phyloP scores from a whole-genome alignment of 2,888 invertebrate species.

The Dastarcus helophoroides region DNA sequence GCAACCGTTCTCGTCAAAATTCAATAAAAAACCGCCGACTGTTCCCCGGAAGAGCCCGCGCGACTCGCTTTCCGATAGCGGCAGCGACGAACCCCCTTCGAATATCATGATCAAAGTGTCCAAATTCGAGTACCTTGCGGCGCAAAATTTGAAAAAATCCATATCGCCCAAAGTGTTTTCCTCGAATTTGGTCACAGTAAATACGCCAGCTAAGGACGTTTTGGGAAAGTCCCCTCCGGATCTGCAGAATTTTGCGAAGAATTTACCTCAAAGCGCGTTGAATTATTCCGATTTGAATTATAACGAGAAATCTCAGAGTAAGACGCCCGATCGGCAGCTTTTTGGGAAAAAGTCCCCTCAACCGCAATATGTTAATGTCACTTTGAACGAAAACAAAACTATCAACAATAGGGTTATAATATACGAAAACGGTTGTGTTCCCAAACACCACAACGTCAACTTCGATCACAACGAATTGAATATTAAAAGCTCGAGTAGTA shows the following conservation, averaged over 20 bases:
- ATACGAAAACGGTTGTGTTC: conserved; percentile 32
- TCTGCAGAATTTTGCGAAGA: conserved; percentile 49
- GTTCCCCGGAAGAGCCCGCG: conserved; percentile 47
- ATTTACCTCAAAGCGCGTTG: conserved; percentile 41
- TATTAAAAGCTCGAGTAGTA: conserved; percentile 26
- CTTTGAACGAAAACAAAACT: conserved; percentile 34
- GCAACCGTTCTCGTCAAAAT: conserved; percentile 22
- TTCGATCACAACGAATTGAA: conserved; percentile 33
- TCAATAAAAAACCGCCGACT: conserved; percentile 52
- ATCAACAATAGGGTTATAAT: conserved; percentile 33
- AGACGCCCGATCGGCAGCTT: conserved; percentile 30
- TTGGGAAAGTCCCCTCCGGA: conserved; percentile 49
- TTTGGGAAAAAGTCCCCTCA: conserved; percentile 29
- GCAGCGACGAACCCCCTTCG: conserved; percentile 40
- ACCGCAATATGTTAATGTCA: conserved; percentile 33
- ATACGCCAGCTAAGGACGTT: conserved; percentile 72
- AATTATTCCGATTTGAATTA: conserved; percentile 36
- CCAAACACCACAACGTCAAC: conserved; percentile 30
- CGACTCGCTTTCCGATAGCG: conserved; percentile 39
- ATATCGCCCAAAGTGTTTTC: conserved; percentile 72
- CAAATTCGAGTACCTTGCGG: conserved; percentile 68
- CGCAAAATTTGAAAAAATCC: conserved; percentile 46
- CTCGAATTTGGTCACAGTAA: conserved; percentile 64
- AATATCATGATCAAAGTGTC: conserved; percentile 66
- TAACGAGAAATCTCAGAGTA: conserved; percentile 30